A percentile compares a stretch with the other conserved stretches of the same genome.
Evolutionary conservation across 1,140 invertebrate genomes (phyloP).

Genomic region (Sycobia sp.): DNA sequence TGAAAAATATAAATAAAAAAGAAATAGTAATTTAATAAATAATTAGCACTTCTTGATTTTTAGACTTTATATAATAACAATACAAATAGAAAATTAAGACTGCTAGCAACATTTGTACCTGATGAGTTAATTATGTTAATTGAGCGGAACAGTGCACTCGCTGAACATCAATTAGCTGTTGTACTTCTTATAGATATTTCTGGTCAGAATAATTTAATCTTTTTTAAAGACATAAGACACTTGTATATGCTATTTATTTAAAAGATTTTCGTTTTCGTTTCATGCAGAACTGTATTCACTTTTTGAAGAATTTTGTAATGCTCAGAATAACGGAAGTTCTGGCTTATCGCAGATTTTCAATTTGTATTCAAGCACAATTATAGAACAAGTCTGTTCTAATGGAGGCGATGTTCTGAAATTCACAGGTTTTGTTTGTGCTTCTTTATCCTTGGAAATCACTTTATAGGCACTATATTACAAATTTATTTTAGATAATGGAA

Average conservation of each 20-base stretch:
- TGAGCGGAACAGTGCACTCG: constrained; percentile 28
- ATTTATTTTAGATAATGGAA: constrained; percentile 35
- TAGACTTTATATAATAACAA: constrained; percentile 12
- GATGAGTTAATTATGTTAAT: constrained; percentile 40
- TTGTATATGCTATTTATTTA: too few relatives aligned
- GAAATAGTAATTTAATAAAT: background rate
- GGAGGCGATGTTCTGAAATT: constrained; percentile 51
- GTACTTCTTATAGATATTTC: constrained; percentile 38
- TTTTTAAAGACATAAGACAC: too few relatives aligned
- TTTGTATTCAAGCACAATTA: constrained; percentile 39
- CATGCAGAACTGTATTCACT: too few relatives aligned
- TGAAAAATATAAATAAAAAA: background rate
- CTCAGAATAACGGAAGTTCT: constrained; percentile 43
- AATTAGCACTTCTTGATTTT: too few relatives aligned
- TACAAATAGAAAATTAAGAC: constrained; percentile 19
- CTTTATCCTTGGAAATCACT: background rate
- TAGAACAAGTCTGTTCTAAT: constrained; percentile 43
- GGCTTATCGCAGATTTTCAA: constrained; percentile 42
- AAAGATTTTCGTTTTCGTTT: too few relatives aligned
- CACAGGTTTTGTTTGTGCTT: constrained; percentile 40
- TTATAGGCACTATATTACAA: background rate
- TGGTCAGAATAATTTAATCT: constrained; percentile 23
- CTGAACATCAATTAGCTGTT: constrained; percentile 12
- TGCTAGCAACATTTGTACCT: constrained; percentile 43
- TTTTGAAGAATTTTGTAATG: constrained; percentile 39